A percentile compares a stretch with the other conserved stretches of the same genome.
phyloP scores from a whole-genome alignment of 1,140 invertebrate genomes.

The Megalonaias nervosa region DNA sequence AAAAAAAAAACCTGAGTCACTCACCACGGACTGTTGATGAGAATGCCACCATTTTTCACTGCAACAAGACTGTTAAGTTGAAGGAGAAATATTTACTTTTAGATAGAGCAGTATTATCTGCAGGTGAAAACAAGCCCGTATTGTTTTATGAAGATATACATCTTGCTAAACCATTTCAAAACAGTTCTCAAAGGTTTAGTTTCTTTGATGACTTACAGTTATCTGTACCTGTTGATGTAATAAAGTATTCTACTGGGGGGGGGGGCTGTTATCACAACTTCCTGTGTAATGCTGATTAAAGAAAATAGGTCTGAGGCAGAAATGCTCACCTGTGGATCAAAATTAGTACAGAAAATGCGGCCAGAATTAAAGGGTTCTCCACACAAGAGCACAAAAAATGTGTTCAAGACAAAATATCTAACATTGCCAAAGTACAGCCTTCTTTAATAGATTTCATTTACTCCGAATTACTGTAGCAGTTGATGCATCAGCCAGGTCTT shows the following conservation, averaged over 20 bases:
- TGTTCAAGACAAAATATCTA: slow-evolving; percentile 18
- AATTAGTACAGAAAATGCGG: slow-evolving; percentile 15
- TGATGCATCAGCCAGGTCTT: neutral
- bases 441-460: slow-evolving; percentile 18
- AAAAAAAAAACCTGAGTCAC: neutral
- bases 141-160: slow-evolving; percentile 31
- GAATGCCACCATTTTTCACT: slow-evolving; percentile 11
- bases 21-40: slow-evolving; percentile 8
- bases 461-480: slow-evolving; percentile 13
- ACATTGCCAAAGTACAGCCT: slow-evolving; percentile 23
- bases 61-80: neutral
- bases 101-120: neutral
- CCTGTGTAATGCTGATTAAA: neutral
- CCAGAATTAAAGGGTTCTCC: slow-evolving; percentile 16
- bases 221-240: slow-evolving; percentile 24
- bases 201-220: slow-evolving; percentile 20
- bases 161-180: slow-evolving; percentile 23
- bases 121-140: neutral
- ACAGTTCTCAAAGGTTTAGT: slow-evolving; percentile 5
- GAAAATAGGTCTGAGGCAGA: slow-evolving; percentile 8
- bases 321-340: slow-evolving; percentile 20
- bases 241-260: slow-evolving; percentile 21
- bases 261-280: neutral
- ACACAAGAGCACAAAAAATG: slow-evolving; percentile 31
- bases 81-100: slow-evolving; percentile 12